Conservation (phyloP, 2,888 invertebrate genomes). For the Plebejus argus region DNA sequence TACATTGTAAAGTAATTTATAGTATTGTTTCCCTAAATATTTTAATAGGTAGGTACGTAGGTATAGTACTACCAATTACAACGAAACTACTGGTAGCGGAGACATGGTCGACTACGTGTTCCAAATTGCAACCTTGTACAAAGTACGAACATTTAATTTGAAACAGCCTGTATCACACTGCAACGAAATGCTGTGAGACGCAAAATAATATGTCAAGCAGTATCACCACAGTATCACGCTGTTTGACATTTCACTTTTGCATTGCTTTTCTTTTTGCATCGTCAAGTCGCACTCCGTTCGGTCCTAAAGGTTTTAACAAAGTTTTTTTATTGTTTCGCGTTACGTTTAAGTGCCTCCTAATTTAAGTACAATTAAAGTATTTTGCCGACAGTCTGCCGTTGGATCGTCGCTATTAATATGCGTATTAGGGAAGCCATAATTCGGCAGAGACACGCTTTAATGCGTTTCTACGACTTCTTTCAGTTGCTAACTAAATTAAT, state of each 20-base stretch:
- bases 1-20: background rate
- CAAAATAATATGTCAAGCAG: too few species aligned
- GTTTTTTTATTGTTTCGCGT: background rate
- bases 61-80: too few species aligned
- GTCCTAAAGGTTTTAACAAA: background rate
- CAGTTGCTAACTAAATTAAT: constrained; percentile 13
- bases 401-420: constrained; percentile 16
- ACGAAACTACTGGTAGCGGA: background rate
- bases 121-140: constrained; percentile 13
- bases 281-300: too few species aligned
- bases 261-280: too few species aligned
- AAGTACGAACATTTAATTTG: background rate
- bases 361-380: background rate
- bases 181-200: background rate
- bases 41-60: too few species aligned
- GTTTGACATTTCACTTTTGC: too few species aligned
- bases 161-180: background rate
- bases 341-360: background rate
- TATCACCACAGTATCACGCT: too few species aligned
- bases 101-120: constrained; percentile 9
- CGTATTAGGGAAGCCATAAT: constrained; percentile 24
- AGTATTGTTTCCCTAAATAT: too few species aligned
- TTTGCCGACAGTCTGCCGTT: background rate
- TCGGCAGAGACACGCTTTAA: constrained; percentile 15
- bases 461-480: constrained; percentile 20